phyloP scores from a whole-genome alignment of 2,888 invertebrate species.

The Cantharis nigra region DNA sequence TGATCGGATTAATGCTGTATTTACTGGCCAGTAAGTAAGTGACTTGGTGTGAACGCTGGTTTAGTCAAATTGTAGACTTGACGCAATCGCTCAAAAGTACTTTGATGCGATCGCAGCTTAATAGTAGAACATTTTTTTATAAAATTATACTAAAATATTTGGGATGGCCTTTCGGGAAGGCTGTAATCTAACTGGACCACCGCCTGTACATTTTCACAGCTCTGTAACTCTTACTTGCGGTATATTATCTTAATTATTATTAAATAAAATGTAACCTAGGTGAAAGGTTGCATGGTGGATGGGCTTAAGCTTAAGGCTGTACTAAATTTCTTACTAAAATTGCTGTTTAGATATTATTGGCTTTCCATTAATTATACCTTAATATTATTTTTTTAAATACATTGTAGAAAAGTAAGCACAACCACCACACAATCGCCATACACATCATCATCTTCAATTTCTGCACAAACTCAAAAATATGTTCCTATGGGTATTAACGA shows the following conservation, averaged over 20 bases:
- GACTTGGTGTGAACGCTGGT: no score
- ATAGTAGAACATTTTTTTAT: no score
- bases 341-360: not conserved
- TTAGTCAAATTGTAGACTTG: no score
- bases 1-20: no score
- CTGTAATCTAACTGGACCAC: not conserved
- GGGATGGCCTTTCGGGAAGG: no score
- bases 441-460: slow-evolving; percentile 59
- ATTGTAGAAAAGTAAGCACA: slow-evolving; percentile 61
- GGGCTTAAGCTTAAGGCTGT: slow-evolving; percentile 37
- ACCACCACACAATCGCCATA: slow-evolving; percentile 62
- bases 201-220: slow-evolving; percentile 3
- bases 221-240: slow-evolving; percentile 12
- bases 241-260: not conserved
- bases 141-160: no score
- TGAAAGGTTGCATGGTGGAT: slow-evolving; percentile 48
- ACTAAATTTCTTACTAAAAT: slow-evolving; percentile 20
- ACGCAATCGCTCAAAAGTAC: no score
- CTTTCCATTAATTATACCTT: not conserved
- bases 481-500: slow-evolving; percentile 60
- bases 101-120: no score
- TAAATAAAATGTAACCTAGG: slow-evolving; percentile 42
- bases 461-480: slow-evolving; percentile 24
- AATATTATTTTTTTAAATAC: not conserved
- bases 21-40: no score